Conservation (phyloP, 2,797 vertebrate species). For the Phalloptychus januarius region DNA sequence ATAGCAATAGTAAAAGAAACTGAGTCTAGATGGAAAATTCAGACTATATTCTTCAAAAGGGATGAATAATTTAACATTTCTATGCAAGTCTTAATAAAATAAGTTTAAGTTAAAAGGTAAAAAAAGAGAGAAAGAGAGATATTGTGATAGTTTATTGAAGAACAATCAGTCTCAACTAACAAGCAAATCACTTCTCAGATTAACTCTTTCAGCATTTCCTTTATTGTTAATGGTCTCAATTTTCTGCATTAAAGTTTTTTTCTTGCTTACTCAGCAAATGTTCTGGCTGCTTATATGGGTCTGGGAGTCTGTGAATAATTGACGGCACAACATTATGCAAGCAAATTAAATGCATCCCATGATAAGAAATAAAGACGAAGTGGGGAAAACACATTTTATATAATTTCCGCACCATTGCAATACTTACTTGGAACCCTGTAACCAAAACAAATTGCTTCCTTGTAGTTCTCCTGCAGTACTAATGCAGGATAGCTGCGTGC, state of each 20-base stretch:
- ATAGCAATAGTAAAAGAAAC: background rate
- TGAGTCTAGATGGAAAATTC: background rate
- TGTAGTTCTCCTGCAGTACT: constrained; percentile 63
- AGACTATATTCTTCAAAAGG: background rate
- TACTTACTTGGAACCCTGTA: constrained; percentile 53
- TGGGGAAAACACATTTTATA: constrained; percentile 45
- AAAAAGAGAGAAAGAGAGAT: background rate
- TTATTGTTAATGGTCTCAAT: constrained; percentile 24
- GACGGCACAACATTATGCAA: constrained; percentile 53
- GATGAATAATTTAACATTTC: background rate
- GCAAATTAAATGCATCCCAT: constrained; percentile 51
- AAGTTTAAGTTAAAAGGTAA: background rate
- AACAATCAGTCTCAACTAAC: background rate
- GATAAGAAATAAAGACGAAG: constrained; percentile 58
- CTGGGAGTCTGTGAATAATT: constrained; percentile 45
- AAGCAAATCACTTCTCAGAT: background rate
- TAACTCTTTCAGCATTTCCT: background rate
- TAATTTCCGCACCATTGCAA: constrained; percentile 50
- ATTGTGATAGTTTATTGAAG: background rate
- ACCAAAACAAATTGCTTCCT: constrained; percentile 73
- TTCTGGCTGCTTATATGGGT: constrained; percentile 32
- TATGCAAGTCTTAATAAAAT: background rate
- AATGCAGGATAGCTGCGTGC: constrained; percentile 59
- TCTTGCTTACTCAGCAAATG: constrained; percentile 44
- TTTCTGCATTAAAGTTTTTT: constrained; percentile 18